Conservation (phyloP, 2,113 vertebrate species). For the Fregetta grallaria region DNA sequence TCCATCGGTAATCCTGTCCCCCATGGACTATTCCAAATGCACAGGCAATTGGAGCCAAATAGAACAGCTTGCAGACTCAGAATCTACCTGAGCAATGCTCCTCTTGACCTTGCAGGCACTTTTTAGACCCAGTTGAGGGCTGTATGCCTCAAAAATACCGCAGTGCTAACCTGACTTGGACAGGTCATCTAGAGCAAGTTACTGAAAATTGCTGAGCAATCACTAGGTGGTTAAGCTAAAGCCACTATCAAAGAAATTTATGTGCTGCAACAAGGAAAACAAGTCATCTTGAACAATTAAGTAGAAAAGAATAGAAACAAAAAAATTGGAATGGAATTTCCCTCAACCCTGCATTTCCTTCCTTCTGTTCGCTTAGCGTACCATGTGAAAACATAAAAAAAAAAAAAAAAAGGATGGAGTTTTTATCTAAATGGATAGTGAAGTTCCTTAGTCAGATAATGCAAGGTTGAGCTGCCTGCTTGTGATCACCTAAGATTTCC, state of each 20-base stretch:
- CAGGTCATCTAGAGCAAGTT: background rate
- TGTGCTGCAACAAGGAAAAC: background rate
- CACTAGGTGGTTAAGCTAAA: background rate
- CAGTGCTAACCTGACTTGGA: background rate
- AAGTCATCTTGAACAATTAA: background rate
- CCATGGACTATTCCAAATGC: background rate
- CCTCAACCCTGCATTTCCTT: background rate
- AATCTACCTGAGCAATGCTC: background rate
- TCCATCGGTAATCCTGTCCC: background rate
- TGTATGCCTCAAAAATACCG: background rate
- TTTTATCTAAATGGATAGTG: background rate
- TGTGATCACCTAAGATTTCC: background rate
- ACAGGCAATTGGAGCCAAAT: background rate
- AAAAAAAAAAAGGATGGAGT: background rate
- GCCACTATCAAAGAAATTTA: background rate
- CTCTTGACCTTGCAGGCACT: background rate
- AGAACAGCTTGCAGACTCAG: conserved; percentile 7
- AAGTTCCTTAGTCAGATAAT: background rate
- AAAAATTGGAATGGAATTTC: background rate
- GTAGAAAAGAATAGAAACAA: background rate
- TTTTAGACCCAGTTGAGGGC: background rate
- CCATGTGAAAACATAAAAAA: background rate
- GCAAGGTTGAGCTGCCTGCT: background rate
- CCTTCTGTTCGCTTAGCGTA: background rate
- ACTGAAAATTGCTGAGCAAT: background rate